phyloP scores from a whole-genome alignment of 2,888 invertebrate genomes.

The Noctuana brunneofusca region DNA sequence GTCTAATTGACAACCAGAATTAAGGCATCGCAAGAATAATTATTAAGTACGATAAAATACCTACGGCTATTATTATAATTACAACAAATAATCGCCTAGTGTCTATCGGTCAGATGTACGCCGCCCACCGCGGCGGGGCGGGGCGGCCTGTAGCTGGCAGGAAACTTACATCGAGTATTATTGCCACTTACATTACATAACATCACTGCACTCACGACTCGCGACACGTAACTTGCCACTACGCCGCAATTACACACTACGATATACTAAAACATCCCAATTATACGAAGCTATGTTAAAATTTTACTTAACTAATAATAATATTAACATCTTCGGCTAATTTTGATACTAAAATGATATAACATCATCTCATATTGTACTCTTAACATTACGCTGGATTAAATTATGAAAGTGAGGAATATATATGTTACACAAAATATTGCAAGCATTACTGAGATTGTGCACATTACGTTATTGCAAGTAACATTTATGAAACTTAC shows the following conservation, averaged over 20 bases:
- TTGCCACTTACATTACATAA: slow-evolving; percentile 74
- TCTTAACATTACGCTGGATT: slow-evolving; percentile 82
- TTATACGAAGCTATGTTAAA: slow-evolving; percentile 83
- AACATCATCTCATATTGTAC: slow-evolving; percentile 83
- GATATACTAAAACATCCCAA: slow-evolving; percentile 83
- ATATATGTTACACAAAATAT: slow-evolving; percentile 75
- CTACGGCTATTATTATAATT: slow-evolving; percentile 83
- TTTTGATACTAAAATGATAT: slow-evolving; percentile 84
- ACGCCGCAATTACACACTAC: slow-evolving; percentile 74
- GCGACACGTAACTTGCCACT: slow-evolving; percentile 76
- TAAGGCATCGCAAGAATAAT: slow-evolving; percentile 84
- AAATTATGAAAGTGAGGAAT: slow-evolving; percentile 75
- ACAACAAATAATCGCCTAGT: slow-evolving; percentile 80
- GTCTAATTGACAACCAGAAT: slow-evolving; percentile 84
- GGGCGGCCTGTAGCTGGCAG: slow-evolving; percentile 55
- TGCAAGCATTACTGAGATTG: slow-evolving; percentile 84
- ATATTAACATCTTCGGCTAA: slow-evolving; percentile 84
- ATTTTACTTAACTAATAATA: slow-evolving; percentile 81
- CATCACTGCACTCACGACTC: slow-evolving; percentile 49
- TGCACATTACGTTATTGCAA: slow-evolving; percentile 75
- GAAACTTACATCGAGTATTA: slow-evolving; percentile 78
- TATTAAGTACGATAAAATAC: slow-evolving; percentile 84
- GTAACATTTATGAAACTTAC: slow-evolving; percentile 62
- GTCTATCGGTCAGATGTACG: slow-evolving; percentile 64
- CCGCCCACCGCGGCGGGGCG: slow-evolving; percentile 36